Evolutionary conservation across 2,113 vertebrate genomes (phyloP).

Genomic region (Pycnonotus jocosus): DNA sequence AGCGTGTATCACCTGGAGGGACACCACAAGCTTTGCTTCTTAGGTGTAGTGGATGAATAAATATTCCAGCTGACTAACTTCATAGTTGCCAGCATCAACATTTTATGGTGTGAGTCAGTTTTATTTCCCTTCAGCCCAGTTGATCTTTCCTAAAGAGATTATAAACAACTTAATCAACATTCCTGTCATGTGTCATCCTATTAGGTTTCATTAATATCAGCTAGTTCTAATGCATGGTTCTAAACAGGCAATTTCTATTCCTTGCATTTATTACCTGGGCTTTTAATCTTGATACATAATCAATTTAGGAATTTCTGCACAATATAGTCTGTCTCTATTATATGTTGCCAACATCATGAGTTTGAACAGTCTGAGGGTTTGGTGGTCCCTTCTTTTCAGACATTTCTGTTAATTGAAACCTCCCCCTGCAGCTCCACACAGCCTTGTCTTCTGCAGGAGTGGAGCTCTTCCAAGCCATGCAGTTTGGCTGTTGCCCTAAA

Average conservation of each 20-base stretch:
- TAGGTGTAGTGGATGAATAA: background rate
- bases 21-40: background rate
- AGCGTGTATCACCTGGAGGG: background rate
- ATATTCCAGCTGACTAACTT: background rate
- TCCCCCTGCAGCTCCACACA: background rate
- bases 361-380: background rate
- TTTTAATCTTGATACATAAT: slow-evolving; percentile 26
- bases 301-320: background rate
- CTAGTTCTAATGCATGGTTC: background rate
- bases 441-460: background rate
- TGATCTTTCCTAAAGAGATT: slow-evolving; percentile 16
- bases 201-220: slow-evolving; percentile 39
- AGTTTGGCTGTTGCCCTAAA: background rate
- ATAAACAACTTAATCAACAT: slow-evolving; percentile 45
- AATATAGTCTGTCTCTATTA: background rate
- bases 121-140: background rate
- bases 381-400: background rate
- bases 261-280: slow-evolving; percentile 30
- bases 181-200: slow-evolving; percentile 18
- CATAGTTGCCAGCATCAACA: background rate
- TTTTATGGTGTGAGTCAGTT: background rate
- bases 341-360: background rate
- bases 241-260: slow-evolving; percentile 42
- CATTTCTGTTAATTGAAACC: background rate
- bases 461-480: background rate